A percentile compares a stretch with the other conserved stretches of the same genome.
Conservation (phyloP, 2,113 vertebrate genomes). For the Eolophus roseicapilla region DNA sequence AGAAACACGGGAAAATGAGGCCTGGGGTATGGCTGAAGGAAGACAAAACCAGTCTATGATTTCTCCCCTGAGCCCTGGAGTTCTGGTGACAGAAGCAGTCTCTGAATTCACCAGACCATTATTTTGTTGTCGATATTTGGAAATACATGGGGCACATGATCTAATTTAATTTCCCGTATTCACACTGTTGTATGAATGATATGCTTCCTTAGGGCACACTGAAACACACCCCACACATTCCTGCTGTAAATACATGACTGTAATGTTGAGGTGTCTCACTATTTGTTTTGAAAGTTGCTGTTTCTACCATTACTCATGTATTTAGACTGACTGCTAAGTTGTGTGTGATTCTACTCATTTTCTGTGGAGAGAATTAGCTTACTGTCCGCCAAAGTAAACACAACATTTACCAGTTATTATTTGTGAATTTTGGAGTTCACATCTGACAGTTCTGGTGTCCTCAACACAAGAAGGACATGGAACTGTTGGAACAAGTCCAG, state of each 20-base stretch:
- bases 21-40: background rate
- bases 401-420: background rate
- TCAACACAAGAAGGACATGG: too few species aligned
- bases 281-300: background rate
- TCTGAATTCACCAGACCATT: background rate
- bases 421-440: background rate
- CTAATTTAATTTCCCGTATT: background rate
- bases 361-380: background rate
- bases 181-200: background rate
- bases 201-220: background rate
- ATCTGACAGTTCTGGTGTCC: background rate
- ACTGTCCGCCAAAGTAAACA: background rate
- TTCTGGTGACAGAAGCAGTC: background rate
- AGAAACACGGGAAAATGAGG: background rate
- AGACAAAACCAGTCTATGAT: background rate
- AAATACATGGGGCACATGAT: background rate
- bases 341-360: background rate
- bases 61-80: background rate
- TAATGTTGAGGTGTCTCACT: background rate
- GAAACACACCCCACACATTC: background rate
- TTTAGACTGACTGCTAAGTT: background rate
- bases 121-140: background rate
- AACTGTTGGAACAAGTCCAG: too few species aligned
- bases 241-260: background rate
- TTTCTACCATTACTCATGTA: background rate